Evolutionary conservation across 2,797 vertebrate genomes (phyloP).

Genomic region (Cygnus olor): DNA sequence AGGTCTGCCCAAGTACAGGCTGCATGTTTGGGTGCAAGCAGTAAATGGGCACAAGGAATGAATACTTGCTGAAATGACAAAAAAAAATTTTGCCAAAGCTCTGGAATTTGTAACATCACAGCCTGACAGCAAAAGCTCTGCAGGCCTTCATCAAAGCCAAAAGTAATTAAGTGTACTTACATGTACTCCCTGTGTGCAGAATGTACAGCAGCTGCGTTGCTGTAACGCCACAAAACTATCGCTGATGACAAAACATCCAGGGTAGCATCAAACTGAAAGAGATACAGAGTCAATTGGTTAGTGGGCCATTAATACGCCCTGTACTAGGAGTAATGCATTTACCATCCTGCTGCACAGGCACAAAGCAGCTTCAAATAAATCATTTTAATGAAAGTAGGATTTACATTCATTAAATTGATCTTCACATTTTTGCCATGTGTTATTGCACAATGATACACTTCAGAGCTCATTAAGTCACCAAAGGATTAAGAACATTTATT

Average conservation of each 20-base stretch:
- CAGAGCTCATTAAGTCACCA: background rate
- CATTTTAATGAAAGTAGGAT: background rate
- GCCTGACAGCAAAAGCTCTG: background rate
- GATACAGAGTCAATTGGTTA: conserved; percentile 23
- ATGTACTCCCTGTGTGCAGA: conserved; percentile 96
- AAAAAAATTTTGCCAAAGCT: background rate
- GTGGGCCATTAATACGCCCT: background rate
- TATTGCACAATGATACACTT: background rate
- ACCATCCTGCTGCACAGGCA: background rate
- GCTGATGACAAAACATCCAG: conserved; percentile 94
- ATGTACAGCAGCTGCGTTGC: conserved; percentile 94
- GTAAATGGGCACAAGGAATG: background rate
- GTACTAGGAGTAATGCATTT: background rate
- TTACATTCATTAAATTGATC: background rate
- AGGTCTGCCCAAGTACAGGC: background rate
- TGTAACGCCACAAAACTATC: conserved; percentile 99
- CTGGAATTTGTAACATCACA: background rate
- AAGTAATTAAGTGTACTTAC: conserved; percentile 81
- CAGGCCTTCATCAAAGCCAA: background rate
- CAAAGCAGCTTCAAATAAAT: background rate
- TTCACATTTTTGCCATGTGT: background rate
- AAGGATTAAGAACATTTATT: background rate
- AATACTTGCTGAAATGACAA: conserved; percentile 10
- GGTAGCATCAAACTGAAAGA: conserved; percentile 91
- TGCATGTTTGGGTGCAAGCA: background rate